Base-by-base conservation (phyloP, 1,140 invertebrate genomes). In the Dendrolimus kikuchii region DNA sequence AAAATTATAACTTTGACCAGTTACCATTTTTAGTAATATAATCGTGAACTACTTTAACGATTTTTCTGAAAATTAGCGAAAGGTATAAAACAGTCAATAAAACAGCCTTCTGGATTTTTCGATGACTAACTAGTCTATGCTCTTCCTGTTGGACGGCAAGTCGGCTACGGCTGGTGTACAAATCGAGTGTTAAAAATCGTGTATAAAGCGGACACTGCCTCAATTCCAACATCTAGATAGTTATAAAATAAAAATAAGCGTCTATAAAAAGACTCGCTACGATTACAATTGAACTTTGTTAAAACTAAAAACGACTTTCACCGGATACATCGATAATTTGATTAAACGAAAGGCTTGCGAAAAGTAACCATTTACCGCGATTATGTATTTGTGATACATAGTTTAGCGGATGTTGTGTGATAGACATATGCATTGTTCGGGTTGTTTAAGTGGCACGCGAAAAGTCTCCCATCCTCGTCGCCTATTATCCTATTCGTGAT, bases 401-500 rank as follows among this genome's bases (percentile, higher is more conserved):
- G 40, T 10, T 36, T 23, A 23, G 23, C 23, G 23, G 23, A 23
- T 23, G 23, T 23, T 23, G 23, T 23, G 23, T 23, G 23, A 23
- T 23, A 23, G 23, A 23, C 23, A 23, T 23, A 23, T 5, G 46
- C 7, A 36, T 40, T 40, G 71, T 75, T 74, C 77, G 73, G 74
- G 70, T 77, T 69, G 73, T 74, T 81, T 81, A 82, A 82, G 82
- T 84, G 81, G 84, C 78, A 81, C 81, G 81, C 77, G 77, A 73
- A 75, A 79, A 76, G 74, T 74, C 76, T 79, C 64, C 68, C 71
- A 74, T 81, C 76, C 76, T 77, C 77, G 71, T 66, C 70, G 71
- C 75, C 75, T 80, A 86, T 86, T 86, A 86, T 86, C 82, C 79
- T 74, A 81, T 76, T 81, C 74, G 80, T 72, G 74, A 81, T 82